A percentile compares a stretch with the other conserved stretches of the same genome.
Conservation (phyloP, 2,888 invertebrate species). For the Monochamus alternatus region DNA sequence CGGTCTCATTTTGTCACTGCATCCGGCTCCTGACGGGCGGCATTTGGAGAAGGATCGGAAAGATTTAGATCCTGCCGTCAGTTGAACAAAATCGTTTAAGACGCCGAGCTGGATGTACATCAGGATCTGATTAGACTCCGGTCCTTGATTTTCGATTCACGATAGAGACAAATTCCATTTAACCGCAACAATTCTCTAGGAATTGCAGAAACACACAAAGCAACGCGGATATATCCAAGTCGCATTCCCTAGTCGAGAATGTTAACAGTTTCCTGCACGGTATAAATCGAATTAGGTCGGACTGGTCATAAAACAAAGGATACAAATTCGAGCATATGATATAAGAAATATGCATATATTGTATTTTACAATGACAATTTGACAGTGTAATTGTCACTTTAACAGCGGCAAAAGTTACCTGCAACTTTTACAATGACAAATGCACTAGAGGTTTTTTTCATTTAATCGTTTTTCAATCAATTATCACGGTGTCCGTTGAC, state of each 20-base stretch:
- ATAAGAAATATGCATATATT: neutral
- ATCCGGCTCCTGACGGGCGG: too few species aligned
- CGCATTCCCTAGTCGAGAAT: neutral
- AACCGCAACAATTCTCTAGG: constrained; percentile 16
- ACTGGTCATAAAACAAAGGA: neutral
- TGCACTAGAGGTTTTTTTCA: too few species aligned
- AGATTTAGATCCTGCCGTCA: neutral
- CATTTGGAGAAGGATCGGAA: neutral
- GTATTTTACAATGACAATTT: too few species aligned
- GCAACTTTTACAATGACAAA: too few species aligned
- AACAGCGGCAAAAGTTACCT: too few species aligned
- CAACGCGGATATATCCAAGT: constrained; percentile 8
- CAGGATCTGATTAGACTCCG: constrained; percentile 20
- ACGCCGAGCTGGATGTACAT: constrained; percentile 11
- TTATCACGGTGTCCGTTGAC: too few species aligned
- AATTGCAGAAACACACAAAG: neutral
- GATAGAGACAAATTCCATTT: constrained; percentile 23
- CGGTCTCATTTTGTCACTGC: constrained; percentile 4
- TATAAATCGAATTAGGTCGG: neutral
- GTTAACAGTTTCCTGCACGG: neutral
- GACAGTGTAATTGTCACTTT: too few species aligned
- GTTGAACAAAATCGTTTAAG: constrained; percentile 19
- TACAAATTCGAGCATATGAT: neutral
- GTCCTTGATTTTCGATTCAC: constrained; percentile 25
- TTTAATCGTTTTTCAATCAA: too few species aligned